Percentiles rank a stretch among this genome's conserved stretches.
Conservation (phyloP, 2,888 invertebrate species). For the Heliconius ethilla region DNA sequence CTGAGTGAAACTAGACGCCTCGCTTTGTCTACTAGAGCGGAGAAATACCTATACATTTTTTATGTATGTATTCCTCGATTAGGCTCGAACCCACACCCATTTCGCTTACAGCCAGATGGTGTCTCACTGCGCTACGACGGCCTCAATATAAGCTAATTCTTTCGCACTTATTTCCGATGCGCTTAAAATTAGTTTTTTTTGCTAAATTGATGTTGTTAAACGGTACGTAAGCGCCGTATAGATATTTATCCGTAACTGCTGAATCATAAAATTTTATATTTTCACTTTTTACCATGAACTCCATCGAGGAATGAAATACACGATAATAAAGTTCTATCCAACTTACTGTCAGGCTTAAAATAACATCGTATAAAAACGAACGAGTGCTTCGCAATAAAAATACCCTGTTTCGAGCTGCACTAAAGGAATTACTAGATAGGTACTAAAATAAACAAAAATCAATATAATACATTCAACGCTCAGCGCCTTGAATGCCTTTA, state of each 20-base stretch:
- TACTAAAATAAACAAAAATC: conserved; percentile 41
- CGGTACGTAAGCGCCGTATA: not conserved
- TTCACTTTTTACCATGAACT: conserved; percentile 16
- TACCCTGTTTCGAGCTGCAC: conserved; percentile 34
- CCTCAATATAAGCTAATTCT: not conserved
- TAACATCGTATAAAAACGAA: conserved; percentile 32
- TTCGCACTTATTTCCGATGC: not conserved
- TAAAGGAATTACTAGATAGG: conserved; percentile 33
- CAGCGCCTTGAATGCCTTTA: conserved; percentile 39
- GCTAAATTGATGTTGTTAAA: not conserved
- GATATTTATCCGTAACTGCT: not conserved
- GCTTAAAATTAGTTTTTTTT: not conserved
- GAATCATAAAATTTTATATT: conserved; percentile 28
- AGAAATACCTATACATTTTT: too few species aligned
- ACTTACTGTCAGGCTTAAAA: conserved; percentile 35
- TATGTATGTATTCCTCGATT: too few species aligned
- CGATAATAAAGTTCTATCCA: conserved; percentile 27
- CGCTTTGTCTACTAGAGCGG: too few species aligned
- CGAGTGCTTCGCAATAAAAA: conserved; percentile 32
- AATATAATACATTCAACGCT: conserved; percentile 38
- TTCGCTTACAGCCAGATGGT: too few species aligned
- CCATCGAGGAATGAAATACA: conserved; percentile 17
- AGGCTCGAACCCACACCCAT: too few species aligned
- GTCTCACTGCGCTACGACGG: too few species aligned
- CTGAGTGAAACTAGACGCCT: too few species aligned